phyloP scores from a whole-genome alignment of 2,888 invertebrate species.

The Hydropsyche betteni region DNA sequence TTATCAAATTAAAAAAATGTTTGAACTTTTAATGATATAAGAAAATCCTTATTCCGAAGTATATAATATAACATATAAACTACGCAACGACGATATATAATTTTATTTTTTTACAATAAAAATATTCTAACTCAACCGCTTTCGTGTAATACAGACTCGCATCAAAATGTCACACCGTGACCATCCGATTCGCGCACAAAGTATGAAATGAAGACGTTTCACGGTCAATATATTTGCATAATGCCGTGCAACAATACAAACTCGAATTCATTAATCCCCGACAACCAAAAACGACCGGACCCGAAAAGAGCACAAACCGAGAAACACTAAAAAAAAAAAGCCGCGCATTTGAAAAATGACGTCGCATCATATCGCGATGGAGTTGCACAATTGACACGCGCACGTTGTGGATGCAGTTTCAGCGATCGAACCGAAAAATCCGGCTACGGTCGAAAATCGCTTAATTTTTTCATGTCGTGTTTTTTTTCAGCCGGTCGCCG shows the following conservation, averaged over 20 bases:
- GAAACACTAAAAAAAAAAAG: neutral
- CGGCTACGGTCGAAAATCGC: constrained; percentile 37
- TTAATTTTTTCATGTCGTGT: constrained; percentile 41
- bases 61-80: no score
- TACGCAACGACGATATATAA: no score
- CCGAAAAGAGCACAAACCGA: neutral
- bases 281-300: neutral
- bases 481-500: constrained; percentile 15
- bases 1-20: no score
- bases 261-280: constrained; percentile 18
- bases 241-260: constrained; percentile 40
- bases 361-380: no score
- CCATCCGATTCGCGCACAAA: constrained; percentile 37
- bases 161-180: constrained; percentile 32
- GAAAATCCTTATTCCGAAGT: no score
- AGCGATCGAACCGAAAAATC: constrained; percentile 25
- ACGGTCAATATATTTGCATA: constrained; percentile 44
- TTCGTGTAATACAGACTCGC: constrained; percentile 6
- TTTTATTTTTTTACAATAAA: no score
- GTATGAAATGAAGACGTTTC: constrained; percentile 44
- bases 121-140: neutral
- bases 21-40: no score
- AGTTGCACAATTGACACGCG: no score
- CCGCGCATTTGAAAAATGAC: neutral
- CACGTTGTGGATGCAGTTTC: no score